Percentiles rank a stretch among this genome's conserved stretches.
Evolutionary conservation across 2,113 vertebrate species (phyloP).

Genomic region (Theristicus caerulescens): DNA sequence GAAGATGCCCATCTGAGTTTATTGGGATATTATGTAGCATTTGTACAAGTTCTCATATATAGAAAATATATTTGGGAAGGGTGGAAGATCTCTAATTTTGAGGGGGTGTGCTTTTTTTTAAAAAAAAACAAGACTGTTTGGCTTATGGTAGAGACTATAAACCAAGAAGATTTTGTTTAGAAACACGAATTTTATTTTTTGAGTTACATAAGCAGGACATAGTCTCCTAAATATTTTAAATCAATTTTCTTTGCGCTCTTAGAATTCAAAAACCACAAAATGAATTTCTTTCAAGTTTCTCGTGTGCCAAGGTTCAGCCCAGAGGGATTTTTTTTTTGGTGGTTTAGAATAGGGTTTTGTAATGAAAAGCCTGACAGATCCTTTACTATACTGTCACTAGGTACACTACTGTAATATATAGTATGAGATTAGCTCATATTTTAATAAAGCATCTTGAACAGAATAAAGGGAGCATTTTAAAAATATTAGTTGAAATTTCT

Average conservation of each 20-base stretch:
- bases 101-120: background rate
- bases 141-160: background rate
- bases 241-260: conserved; percentile 51
- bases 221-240: conserved; percentile 24
- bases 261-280: conserved; percentile 59
- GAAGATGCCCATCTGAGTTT: background rate
- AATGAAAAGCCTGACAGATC: conserved; percentile 49
- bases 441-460: conserved; percentile 20
- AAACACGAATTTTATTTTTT: background rate
- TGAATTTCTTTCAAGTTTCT: conserved; percentile 60
- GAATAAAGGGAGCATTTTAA: conserved; percentile 23
- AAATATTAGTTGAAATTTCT: conserved; percentile 12
- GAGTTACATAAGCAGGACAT: background rate
- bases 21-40: background rate
- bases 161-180: background rate
- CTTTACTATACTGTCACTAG: conserved; percentile 28
- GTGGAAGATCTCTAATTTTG: background rate
- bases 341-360: conserved; percentile 45
- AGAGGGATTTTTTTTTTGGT: background rate
- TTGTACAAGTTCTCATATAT: background rate
- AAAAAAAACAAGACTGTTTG: background rate
- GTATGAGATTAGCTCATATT: conserved; percentile 23
- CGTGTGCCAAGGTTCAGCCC: conserved; percentile 26
- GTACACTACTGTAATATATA: conserved; percentile 22
- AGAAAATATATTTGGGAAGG: background rate